Conservation (phyloP, 2,888 invertebrate species). For the Notodonta dromedarius region DNA sequence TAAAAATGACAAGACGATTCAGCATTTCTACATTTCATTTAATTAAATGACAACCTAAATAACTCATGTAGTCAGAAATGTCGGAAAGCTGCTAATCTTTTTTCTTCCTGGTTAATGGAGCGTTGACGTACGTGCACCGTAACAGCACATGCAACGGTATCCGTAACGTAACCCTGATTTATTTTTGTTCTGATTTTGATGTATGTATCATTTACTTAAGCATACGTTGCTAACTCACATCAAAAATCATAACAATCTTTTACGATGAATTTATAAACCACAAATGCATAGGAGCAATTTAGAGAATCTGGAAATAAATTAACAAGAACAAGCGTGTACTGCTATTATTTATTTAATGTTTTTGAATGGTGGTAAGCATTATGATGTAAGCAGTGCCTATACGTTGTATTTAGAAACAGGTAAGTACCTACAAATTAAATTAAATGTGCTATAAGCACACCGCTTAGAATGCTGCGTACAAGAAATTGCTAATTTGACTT, state of each 20-base stretch:
- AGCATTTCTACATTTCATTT: slow-evolving; percentile 15
- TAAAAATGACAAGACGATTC: slow-evolving; percentile 1
- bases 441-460: no score
- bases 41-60: slow-evolving; percentile 21
- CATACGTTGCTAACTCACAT: slow-evolving; percentile 3
- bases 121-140: slow-evolving; percentile 56
- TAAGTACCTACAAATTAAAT: slow-evolving; percentile 12
- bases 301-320: slow-evolving; percentile 2
- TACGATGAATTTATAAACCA: slow-evolving; percentile 1
- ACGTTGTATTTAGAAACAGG: background rate
- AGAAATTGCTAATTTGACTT: no score
- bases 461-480: no score
- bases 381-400: background rate
- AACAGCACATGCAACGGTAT: slow-evolving; percentile 41
- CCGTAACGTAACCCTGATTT: slow-evolving; percentile 41
- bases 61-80: slow-evolving; percentile 31
- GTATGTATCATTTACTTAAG: background rate
- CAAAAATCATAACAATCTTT: slow-evolving; percentile 10
- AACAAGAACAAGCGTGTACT: slow-evolving; percentile 11
- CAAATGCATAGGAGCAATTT: background rate
- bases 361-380: slow-evolving; percentile 8
- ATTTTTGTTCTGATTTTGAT: slow-evolving; percentile 47
- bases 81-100: slow-evolving; percentile 42
- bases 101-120: slow-evolving; percentile 54
- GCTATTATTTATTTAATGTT: slow-evolving; percentile 19